A percentile compares a stretch with the other conserved stretches of the same genome.
These are phyloP conservation scores for Lagocephalus sceleratus DNA, from an alignment of 2,797 vertebrate species.

Conservation along the genomic window DNA sequence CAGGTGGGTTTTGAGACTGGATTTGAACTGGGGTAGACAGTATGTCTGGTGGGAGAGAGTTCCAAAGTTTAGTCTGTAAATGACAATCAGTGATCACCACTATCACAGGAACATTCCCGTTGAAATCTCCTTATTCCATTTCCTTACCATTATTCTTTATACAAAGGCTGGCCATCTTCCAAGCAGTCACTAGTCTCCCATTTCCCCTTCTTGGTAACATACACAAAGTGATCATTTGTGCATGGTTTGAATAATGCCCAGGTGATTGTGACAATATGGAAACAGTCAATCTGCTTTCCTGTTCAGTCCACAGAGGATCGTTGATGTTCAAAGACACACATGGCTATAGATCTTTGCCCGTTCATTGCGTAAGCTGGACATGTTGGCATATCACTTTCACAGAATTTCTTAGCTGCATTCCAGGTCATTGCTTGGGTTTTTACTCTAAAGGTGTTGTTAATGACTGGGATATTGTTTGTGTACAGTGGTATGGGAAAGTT, in stretches of 20 bases:
- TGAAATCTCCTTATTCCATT: neutral
- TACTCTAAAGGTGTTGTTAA: slow-evolving; percentile 75
- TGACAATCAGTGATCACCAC: neutral
- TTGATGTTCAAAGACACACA: slow-evolving; percentile 62
- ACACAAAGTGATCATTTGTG: slow-evolving; percentile 79
- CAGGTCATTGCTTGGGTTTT: slow-evolving; percentile 74
- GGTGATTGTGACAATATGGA: slow-evolving; percentile 68
- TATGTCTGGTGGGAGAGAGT: no score
- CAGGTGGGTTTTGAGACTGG: no score
- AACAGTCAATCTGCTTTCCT: slow-evolving; percentile 80
- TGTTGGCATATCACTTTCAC: slow-evolving; percentile 58
- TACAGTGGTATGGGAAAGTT: no score
- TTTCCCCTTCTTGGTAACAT: slow-evolving; percentile 68
- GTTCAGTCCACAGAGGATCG: slow-evolving; percentile 79
- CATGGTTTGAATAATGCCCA: neutral
- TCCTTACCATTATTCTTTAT: slow-evolving; percentile 67
- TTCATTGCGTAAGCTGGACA: slow-evolving; percentile 74
- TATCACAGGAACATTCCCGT: neutral
- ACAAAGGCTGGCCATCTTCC: slow-evolving; percentile 77
- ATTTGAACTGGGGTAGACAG: no score
- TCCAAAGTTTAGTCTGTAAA: no score
- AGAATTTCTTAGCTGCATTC: slow-evolving; percentile 71
- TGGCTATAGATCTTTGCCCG: slow-evolving; percentile 71
- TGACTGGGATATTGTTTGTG: slow-evolving; percentile 57
- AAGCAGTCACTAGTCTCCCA: slow-evolving; percentile 81